These are phyloP conservation scores for Rattus norvegicus DNA, from an alignment of 2,113 vertebrate genomes.

Conservation along the genomic window GRCr8 NC_086039.1:108295001-108295500, in stretches of 20 bases:
- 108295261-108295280: neutral
- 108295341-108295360: slow-evolving; percentile 24
- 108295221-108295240: slow-evolving; percentile 46
- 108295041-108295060: slow-evolving; percentile 39
- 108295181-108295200: slow-evolving; percentile 45
- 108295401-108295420: neutral
- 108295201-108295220: slow-evolving; percentile 40
- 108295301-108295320: slow-evolving; percentile 28
- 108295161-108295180: slow-evolving; percentile 56
- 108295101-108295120: neutral
- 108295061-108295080: slow-evolving; percentile 52
- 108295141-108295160: slow-evolving; percentile 57
- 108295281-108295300: slow-evolving; percentile 45
- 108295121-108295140: neutral
- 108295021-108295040: slow-evolving; percentile 9
- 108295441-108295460: neutral
- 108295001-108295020: slow-evolving; percentile 40
- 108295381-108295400: neutral
- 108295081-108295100: neutral
- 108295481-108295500: neutral
- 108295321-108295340: slow-evolving; percentile 37
- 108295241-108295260: slow-evolving; percentile 60
- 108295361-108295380: neutral
- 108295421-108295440: neutral
- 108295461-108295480: neutral